Base-by-base conservation (phyloP, 2,888 invertebrate genomes). In the Quadriops clusia region DNA sequence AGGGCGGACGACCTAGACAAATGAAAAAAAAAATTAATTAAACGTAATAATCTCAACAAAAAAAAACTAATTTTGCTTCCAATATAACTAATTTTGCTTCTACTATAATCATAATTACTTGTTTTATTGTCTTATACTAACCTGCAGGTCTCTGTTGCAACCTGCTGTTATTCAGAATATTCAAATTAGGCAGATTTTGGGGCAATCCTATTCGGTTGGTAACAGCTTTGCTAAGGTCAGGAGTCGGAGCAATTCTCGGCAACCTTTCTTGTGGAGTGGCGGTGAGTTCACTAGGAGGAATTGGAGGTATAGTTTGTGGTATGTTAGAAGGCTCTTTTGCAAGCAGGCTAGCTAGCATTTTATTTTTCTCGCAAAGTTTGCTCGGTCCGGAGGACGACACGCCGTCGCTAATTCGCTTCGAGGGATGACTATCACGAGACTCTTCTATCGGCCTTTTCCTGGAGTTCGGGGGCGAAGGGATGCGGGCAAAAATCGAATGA, bases 271-370 rank as follows among this genome's bases (percentile, higher is more conserved):
- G 81, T 22, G 84, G 82, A 43, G 75, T 77, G 39, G 77, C 76
- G 41, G 75, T 69, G 50, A 73, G 67, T 50, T 71, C 67, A 53
- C 69, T 68, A 26, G 67, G 64, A 40, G 76, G 75, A 48, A 77
- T 65, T 36, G 75, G 76, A 27, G 76, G 74, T 14, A 78, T 72
- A 22, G 75, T 72, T 36, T 67, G 65, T 32, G 66, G 65, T 31
- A 53, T 53, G 42, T 68, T 63, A 14, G 74, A 68, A 40, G 77
- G 76, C 46, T 81, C 77, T 54, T 80, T 78, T 30, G 82, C 84
- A 51, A 90, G 61, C 46, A 90, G 60, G 23, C 77, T 77, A 20
- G 86, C 87, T 43, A 90, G 65, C 76, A 90, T 87, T 56, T 78
- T 77, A 58, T 89, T 89, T 54, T 76, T 78, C 58, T 82, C 78